phyloP scores from a whole-genome alignment of 2,797 vertebrate genomes.

The Tachyglossus aculeatus region DNA sequence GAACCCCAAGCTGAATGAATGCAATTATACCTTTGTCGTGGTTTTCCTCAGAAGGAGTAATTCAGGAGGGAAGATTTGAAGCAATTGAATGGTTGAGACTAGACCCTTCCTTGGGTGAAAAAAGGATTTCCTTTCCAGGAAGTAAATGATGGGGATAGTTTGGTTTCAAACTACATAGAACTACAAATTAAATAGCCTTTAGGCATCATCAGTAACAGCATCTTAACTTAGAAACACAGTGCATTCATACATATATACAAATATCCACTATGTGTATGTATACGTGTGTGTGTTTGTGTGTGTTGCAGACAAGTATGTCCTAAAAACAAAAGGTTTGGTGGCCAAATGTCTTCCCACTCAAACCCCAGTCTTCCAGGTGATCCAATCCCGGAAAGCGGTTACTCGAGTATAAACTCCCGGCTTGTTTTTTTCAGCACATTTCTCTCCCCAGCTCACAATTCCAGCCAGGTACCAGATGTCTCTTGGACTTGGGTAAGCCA shows the following conservation, averaged over 20 bases:
- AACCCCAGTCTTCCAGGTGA: constrained; percentile 68
- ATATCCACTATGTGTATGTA: too few species aligned
- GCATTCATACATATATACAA: background rate
- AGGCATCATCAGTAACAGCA: constrained; percentile 5
- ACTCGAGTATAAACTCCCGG: constrained; percentile 76
- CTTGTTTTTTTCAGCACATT: constrained; percentile 73
- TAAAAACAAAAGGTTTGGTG: too few species aligned
- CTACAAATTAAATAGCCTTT: constrained; percentile 33
- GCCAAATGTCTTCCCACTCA: constrained; percentile 44
- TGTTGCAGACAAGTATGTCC: background rate
- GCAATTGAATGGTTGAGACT: too few species aligned
- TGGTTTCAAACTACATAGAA: background rate
- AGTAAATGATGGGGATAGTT: too few species aligned
- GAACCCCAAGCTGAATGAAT: too few species aligned
- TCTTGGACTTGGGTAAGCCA: constrained; percentile 70
- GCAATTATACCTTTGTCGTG: too few species aligned
- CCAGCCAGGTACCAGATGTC: constrained; percentile 78
- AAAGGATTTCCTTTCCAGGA: too few species aligned
- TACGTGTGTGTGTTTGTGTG: too few species aligned
- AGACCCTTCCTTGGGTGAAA: too few species aligned
- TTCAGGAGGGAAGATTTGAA: too few species aligned
- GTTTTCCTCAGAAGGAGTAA: too few species aligned
- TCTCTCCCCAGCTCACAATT: constrained; percentile 77
- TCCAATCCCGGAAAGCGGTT: constrained; percentile 75
- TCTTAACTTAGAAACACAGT: constrained; percentile 5